Evolutionary conservation across 2,797 vertebrate genomes (phyloP).

Genomic region (Ceryle rudis): DNA sequence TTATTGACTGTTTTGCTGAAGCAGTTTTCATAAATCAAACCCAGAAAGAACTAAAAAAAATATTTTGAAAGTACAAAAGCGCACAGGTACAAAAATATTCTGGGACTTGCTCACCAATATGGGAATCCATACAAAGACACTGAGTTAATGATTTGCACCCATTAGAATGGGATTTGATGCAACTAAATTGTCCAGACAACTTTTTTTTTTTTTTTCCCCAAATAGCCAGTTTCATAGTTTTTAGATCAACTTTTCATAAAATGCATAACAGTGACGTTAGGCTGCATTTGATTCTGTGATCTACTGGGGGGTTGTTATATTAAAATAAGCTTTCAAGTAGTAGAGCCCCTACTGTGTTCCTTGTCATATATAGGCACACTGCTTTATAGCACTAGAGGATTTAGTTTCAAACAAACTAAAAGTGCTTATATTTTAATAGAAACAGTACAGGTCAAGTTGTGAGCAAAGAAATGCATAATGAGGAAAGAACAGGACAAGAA

Average conservation of each 20-base stretch:
- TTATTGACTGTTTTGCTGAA: background rate
- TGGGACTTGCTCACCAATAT: accelerated
- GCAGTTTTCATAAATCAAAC: background rate
- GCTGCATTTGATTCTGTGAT: background rate
- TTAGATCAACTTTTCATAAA: background rate
- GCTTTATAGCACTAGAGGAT: background rate
- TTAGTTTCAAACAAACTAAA: background rate
- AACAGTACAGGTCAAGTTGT: background rate
- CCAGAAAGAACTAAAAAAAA: background rate
- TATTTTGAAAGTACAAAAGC: background rate
- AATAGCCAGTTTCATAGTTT: background rate
- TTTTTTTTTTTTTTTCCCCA: accelerated
- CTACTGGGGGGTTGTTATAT: background rate
- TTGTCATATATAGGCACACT: background rate
- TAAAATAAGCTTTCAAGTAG: background rate
- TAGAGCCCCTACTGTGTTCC: background rate
- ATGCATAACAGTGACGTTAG: background rate
- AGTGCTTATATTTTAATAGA: background rate
- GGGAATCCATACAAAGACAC: background rate
- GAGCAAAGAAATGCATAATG: background rate
- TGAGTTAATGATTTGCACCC: background rate
- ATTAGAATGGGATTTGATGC: background rate
- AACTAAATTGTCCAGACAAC: background rate
- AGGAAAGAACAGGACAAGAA: background rate
- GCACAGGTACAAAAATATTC: background rate